Evolutionary conservation across 1,140 invertebrate genomes (phyloP).

Genomic region (Pseudomyrmex gracilis): DNA sequence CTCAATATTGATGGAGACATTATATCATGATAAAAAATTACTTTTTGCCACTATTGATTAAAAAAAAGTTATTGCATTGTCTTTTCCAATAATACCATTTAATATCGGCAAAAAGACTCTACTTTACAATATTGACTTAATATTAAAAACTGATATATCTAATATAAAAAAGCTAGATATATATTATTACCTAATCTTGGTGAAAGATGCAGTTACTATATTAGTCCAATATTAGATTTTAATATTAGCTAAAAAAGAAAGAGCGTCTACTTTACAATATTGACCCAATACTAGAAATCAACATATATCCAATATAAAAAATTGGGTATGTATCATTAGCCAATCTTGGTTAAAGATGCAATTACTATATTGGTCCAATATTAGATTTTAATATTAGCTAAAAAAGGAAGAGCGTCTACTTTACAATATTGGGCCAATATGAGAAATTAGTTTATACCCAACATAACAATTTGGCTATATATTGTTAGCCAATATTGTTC

Average conservation of each 20-base stretch:
- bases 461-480: neutral
- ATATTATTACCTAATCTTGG: no score
- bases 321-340: neutral
- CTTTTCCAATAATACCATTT: no score
- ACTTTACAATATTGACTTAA: neutral
- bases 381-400: neutral
- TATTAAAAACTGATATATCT: neutral
- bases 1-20: no score
- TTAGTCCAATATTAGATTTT: no score
- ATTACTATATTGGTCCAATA: neutral
- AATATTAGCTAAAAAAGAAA: neutral
- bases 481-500: neutral
- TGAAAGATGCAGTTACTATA: no score
- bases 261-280: neutral
- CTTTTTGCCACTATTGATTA: no score
- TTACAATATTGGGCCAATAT: slow-evolving; percentile 6
- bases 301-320: neutral
- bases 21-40: no score
- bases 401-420: neutral
- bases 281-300: neutral
- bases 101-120: no score
- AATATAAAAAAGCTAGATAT: neutral
- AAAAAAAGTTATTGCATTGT: no score
- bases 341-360: neutral
- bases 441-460: neutral